Percentiles rank a stretch among this genome's conserved stretches.
phyloP scores from a whole-genome alignment of 2,888 invertebrate species.

The Acrocera orbiculus region DNA sequence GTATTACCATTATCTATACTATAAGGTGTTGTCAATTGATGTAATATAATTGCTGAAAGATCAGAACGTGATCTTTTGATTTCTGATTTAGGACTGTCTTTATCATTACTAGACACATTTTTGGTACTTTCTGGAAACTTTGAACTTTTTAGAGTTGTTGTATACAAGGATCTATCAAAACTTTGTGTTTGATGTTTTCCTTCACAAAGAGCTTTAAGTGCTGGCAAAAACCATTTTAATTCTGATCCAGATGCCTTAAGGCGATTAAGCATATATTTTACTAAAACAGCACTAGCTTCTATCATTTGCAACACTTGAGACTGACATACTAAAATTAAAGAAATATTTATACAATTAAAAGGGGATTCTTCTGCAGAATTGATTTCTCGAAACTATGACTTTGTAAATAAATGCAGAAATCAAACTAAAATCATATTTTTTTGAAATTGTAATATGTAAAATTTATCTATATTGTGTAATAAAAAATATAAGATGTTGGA shows the following conservation, averaged over 20 bases:
- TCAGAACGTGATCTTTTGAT: conserved; percentile 44
- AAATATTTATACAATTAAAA: conserved; percentile 40
- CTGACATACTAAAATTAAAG: conserved; percentile 40
- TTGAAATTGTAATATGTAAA: neutral
- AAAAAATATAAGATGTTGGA: too few species aligned
- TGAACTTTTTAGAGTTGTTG: conserved; percentile 58
- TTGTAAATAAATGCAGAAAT: too few species aligned
- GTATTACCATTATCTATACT: conserved; percentile 36
- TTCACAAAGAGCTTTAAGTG: conserved; percentile 53
- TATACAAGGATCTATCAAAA: conserved; percentile 58
- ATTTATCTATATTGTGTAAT: too few species aligned
- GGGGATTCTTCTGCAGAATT: conserved; percentile 11
- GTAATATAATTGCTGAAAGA: conserved; percentile 51
- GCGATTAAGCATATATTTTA: conserved; percentile 41
- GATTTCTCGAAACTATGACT: too few species aligned
- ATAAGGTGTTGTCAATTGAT: conserved; percentile 52
- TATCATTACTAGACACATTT: conserved; percentile 34
- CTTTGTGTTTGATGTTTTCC: conserved; percentile 49
- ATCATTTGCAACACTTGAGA: conserved; percentile 47
- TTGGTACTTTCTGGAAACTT: conserved; percentile 41
- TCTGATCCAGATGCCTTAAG: conserved; percentile 29
- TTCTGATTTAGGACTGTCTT: conserved; percentile 39
- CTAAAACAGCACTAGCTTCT: conserved; percentile 48
- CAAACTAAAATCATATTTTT: too few species aligned
- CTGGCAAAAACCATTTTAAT: conserved; percentile 43